Conservation (phyloP, 2,797 vertebrate species). For the Cirrhinus molitorella region DNA sequence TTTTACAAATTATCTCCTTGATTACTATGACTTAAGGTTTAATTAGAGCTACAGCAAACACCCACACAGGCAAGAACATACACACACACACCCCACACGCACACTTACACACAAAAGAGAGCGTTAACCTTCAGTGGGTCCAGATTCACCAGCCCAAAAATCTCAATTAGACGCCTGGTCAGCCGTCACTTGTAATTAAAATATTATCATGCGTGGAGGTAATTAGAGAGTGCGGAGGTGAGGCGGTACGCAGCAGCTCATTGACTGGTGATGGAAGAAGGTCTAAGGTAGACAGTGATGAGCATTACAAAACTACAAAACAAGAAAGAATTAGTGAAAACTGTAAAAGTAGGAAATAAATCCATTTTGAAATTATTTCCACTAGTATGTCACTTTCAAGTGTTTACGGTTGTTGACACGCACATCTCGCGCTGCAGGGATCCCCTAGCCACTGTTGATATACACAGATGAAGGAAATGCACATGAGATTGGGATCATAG, state of each 20-base stretch:
- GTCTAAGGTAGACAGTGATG: conserved; percentile 28
- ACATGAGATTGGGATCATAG: conserved; percentile 6
- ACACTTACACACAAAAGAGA: conserved; percentile 63
- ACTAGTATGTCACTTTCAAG: neutral
- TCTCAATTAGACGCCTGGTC: conserved; percentile 61
- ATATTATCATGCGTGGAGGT: conserved; percentile 59
- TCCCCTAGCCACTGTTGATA: conserved; percentile 1
- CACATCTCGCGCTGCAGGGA: neutral
- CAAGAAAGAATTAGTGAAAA: neutral
- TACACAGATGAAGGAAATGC: conserved; percentile 23
- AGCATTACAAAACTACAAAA: neutral
- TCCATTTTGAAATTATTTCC: conserved; percentile 7
- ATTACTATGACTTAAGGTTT: conserved; percentile 76
- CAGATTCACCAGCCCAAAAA: conserved; percentile 64
- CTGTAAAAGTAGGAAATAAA: neutral
- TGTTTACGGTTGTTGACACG: neutral
- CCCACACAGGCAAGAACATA: conserved; percentile 66
- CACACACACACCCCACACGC: too few species aligned
- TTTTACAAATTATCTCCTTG: conserved; percentile 74
- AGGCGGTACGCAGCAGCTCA: conserved; percentile 52
- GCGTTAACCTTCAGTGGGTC: conserved; percentile 67
- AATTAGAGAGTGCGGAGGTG: conserved; percentile 64
- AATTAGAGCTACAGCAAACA: conserved; percentile 74
- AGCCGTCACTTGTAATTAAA: conserved; percentile 64
- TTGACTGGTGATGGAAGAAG: conserved; percentile 54